These are phyloP conservation scores for Caenorhabditis wallacei DNA, from an alignment of 2,888 invertebrate species.

Conservation along the genomic window DNA sequence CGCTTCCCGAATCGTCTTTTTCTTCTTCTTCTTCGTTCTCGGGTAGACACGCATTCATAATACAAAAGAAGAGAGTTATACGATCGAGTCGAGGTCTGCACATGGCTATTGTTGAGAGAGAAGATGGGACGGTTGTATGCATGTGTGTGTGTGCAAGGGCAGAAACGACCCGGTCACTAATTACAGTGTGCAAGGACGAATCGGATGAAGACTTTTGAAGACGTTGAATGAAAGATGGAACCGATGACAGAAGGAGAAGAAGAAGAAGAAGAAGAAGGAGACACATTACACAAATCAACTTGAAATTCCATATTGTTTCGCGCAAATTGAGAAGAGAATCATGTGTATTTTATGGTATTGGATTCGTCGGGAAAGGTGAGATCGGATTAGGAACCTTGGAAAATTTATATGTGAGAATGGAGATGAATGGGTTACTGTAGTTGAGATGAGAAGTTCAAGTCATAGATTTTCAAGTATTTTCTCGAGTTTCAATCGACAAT, in stretches of 20 bases:
- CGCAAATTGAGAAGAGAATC: constrained; percentile 48
- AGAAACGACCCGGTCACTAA: constrained; percentile 45
- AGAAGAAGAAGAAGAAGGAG: neutral
- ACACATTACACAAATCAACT: constrained; percentile 58
- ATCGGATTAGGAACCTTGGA: constrained; percentile 6
- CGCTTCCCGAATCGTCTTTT: constrained; percentile 41
- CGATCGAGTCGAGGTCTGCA: constrained; percentile 45
- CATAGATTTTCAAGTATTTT: too few relatives aligned
- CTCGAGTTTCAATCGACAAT: too few relatives aligned
- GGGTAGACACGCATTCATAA: constrained; percentile 26
- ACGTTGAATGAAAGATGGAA: neutral
- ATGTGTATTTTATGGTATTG: constrained; percentile 44
- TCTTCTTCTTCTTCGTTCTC: constrained; percentile 25
- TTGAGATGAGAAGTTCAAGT: too few relatives aligned
- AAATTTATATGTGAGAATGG: neutral
- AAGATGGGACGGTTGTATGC: constrained; percentile 29
- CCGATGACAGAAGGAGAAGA: constrained; percentile 7
- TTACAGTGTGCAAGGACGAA: constrained; percentile 65
- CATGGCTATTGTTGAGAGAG: constrained; percentile 45
- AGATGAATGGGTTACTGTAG: neutral
- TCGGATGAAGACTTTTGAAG: constrained; percentile 22
- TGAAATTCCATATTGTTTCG: constrained; percentile 55
- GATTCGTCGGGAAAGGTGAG: constrained; percentile 20
- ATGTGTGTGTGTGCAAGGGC: constrained; percentile 43
- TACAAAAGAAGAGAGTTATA: constrained; percentile 59